phyloP scores from a whole-genome alignment of 2,113 vertebrate genomes.

The Leptosomus discolor region DNA sequence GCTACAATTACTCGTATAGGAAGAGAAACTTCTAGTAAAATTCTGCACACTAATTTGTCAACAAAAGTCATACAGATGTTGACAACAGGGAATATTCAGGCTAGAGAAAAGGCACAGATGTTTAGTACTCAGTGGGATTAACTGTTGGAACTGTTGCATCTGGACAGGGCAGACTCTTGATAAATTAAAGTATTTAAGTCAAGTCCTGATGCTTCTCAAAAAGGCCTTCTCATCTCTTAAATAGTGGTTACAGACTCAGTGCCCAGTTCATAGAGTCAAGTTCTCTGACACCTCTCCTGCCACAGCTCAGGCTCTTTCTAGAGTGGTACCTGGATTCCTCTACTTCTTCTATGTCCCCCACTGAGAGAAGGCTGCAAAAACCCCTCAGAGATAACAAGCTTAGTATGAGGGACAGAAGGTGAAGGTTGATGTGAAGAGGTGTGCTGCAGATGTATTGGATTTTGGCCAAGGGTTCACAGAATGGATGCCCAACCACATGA shows the following conservation, averaged over 20 bases:
- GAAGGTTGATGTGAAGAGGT: not conserved
- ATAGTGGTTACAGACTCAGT: not conserved
- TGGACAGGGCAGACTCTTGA: not conserved
- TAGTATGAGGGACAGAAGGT: not conserved
- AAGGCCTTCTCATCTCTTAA: not conserved
- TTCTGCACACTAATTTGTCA: not conserved
- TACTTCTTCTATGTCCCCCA: not conserved
- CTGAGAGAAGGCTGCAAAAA: not conserved
- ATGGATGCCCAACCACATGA: not conserved
- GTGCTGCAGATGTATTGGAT: not conserved
- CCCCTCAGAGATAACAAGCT: rapidly evolving
- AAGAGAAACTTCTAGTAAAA: not conserved
- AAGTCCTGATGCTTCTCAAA: not conserved
- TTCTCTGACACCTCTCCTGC: not conserved
- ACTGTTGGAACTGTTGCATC: not conserved
- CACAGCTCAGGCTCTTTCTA: not conserved
- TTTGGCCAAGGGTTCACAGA: not conserved
- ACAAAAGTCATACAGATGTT: not conserved
- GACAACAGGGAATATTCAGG: not conserved
- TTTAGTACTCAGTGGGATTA: not conserved
- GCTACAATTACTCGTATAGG: not conserved
- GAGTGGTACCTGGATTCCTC: not conserved
- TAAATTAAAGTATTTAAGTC: not conserved
- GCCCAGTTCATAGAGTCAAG: not conserved
- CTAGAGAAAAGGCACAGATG: not conserved